Base-by-base conservation (phyloP, 2,888 invertebrate genomes). In the Malthinus seriepunctatus region DNA sequence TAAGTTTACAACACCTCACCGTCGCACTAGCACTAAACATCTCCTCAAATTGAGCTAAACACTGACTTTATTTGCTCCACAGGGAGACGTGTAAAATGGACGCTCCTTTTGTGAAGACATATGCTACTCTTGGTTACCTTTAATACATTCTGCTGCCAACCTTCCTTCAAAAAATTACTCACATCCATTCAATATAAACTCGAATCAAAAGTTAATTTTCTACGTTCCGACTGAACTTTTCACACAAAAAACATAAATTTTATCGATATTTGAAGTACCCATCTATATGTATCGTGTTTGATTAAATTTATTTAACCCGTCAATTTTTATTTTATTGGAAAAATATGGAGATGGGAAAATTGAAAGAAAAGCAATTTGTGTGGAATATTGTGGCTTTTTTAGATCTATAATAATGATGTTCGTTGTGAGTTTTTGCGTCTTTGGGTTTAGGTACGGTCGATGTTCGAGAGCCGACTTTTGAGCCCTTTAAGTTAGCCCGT, bases 41-140 rank as follows among this genome's bases (percentile, higher is more conserved):
- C 62, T 46, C 52, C 57, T 45, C 55, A 52, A 23, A 35, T 53
- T 52, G 55, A 55, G 51, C 58, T 61, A 63, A 62, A 63, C 56
- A 61, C 56, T 62, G 63, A 60, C 62, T 58, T 67, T 69, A 73
- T 78, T 78, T 80, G 75, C 78, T 81, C 86, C 84, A 71, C 87
- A 93, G 93, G 83, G 91, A 89, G 80, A 87, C 88, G 79, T 90
- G 90, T 83, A 88, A 89, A 81, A 89, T 88, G 82, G 92, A 93
- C 80, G 87, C 89, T 79, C 90, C 93, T 78, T 94, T 93, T 84
- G 93, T 93, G 81, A 94, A 94, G 87, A 94, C 93, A 77, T 94
- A 94, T 80, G 91, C 93, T 79, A 94, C 93, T 72, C 87, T 94
- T 80, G 94, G 94, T 80, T 94, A 94, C 80, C 89, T 94, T 84